Conservation (phyloP, 2,113 vertebrate species). For the Dipodomys spectabilis region DNA sequence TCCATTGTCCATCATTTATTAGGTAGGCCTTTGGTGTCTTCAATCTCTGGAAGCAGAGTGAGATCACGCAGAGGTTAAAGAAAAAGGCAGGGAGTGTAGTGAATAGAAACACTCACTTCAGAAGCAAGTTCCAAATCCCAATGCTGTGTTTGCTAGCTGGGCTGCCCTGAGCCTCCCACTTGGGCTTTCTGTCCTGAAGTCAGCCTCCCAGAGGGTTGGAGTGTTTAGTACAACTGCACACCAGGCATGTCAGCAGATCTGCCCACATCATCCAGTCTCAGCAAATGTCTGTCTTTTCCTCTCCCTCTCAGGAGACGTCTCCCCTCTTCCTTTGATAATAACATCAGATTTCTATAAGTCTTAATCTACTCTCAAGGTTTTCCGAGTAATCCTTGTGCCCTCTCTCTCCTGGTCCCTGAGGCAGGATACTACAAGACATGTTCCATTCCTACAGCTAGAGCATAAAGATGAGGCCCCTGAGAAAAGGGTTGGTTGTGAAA, state of each 20-base stretch:
- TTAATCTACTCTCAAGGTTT: neutral
- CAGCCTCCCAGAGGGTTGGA: neutral
- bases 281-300: neutral
- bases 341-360: neutral
- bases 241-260: neutral
- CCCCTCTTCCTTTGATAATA: neutral
- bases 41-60: neutral
- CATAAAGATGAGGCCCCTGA: neutral
- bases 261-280: neutral
- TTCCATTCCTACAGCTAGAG: neutral
- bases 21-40: neutral
- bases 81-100: neutral
- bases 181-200: accelerated
- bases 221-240: neutral
- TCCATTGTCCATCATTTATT: neutral
- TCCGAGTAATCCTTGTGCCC: neutral
- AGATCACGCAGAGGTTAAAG: neutral
- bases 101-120: neutral
- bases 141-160: neutral
- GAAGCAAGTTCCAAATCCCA: neutral
- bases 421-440: neutral
- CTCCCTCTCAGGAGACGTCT: neutral
- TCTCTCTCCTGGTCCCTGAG: neutral
- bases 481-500: neutral
- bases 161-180: neutral